Evolutionary conservation across 2,113 vertebrate genomes (phyloP).

Genomic region (Hydrolagus affinis): DNA sequence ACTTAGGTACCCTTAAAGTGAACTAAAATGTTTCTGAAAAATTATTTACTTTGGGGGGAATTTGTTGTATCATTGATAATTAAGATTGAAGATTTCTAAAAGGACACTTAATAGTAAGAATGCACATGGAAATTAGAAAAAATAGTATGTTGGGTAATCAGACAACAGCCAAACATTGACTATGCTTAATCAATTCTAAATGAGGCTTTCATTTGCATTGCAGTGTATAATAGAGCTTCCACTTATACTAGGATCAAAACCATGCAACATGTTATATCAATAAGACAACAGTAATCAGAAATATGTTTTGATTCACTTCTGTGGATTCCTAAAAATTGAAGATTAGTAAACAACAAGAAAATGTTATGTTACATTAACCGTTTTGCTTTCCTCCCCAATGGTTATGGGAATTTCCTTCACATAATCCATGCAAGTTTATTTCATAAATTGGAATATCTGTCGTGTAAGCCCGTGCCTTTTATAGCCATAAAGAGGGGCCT

Average conservation of each 20-base stretch:
- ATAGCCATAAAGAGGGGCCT: too few species aligned
- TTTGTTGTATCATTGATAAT: background rate
- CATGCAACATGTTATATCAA: background rate
- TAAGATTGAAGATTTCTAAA: background rate
- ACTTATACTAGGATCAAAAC: background rate
- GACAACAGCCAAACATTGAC: background rate
- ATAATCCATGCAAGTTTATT: too few species aligned
- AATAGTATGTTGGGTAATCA: background rate
- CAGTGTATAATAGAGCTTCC: background rate
- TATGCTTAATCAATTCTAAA: constrained; percentile 3
- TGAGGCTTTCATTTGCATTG: background rate
- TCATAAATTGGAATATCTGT: too few species aligned
- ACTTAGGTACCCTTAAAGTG: too few species aligned
- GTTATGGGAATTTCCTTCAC: too few species aligned
- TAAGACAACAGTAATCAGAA: background rate
- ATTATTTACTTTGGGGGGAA: too few species aligned
- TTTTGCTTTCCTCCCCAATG: too few species aligned
- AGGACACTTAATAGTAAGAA: background rate
- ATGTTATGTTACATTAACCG: too few species aligned
- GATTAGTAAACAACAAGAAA: background rate
- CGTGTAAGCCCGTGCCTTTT: too few species aligned
- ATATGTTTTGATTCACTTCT: background rate
- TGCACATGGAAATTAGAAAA: background rate
- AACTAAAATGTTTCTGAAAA: too few species aligned
- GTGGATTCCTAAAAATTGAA: background rate